A percentile compares a stretch with the other conserved stretches of the same genome.
Conservation (phyloP, 2,888 invertebrate genomes). For the Xylophagus ater region DNA sequence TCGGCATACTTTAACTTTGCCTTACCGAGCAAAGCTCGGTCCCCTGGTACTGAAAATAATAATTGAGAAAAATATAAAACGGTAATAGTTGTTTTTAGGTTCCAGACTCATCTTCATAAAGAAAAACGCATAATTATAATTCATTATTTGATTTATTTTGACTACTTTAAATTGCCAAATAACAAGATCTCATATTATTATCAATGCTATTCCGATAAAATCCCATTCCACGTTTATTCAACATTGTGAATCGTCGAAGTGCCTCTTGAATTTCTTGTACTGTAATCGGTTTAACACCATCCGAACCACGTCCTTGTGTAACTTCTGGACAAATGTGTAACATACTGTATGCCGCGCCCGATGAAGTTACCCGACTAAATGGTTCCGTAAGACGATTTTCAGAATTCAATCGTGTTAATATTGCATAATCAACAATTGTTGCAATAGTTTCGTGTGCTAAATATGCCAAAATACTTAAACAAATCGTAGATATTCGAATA, state of each 20-base stretch:
- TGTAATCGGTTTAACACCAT: conserved; percentile 58
- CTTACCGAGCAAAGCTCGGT: too few species aligned
- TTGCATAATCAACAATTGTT: conserved; percentile 73
- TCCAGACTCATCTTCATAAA: too few species aligned
- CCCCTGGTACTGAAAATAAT: too few species aligned
- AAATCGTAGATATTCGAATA: conserved; percentile 48
- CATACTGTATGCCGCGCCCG: conserved; percentile 36
- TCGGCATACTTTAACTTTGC: too few species aligned
- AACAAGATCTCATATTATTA: conserved; percentile 29
- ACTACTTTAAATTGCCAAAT: conserved; percentile 33
- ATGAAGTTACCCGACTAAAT: conserved; percentile 48
- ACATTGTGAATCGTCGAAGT: conserved; percentile 50
- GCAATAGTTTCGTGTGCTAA: conserved; percentile 85
- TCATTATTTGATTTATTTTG: too few species aligned
- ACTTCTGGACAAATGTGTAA: conserved; percentile 38
- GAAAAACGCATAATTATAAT: too few species aligned
- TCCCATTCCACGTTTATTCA: conserved; percentile 30
- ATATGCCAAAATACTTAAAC: conserved; percentile 69
- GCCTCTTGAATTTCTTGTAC: conserved; percentile 76
- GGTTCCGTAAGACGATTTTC: conserved; percentile 57
- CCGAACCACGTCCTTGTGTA: conserved; percentile 46
- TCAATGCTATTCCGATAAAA: conserved; percentile 31
- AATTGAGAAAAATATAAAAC: too few species aligned
- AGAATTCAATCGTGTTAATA: conserved; percentile 67
- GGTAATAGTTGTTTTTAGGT: too few species aligned